Base-by-base conservation (phyloP, 2,113 vertebrate genomes). In the Plecotus auritus region DNA sequence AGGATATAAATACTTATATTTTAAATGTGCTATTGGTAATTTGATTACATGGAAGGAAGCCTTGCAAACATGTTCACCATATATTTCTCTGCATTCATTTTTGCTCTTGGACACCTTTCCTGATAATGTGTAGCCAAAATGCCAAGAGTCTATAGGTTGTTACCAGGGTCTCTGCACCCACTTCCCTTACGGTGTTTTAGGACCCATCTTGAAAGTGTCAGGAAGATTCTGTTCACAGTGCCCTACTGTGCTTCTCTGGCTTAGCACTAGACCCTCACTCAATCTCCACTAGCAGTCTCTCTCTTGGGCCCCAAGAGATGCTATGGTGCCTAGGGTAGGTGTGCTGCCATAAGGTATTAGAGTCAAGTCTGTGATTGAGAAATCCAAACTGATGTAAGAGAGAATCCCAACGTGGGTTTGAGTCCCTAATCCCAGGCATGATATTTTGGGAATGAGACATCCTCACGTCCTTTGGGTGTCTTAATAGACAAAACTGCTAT, bases 361-460 rank as follows among this genome's bases (percentile, higher is more conserved):
- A 87, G 30, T 16, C 26, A 82, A 5, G 45, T 70, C 73, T 91
- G 13, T 82, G 45, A 30, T 32, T 85, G 64, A 96, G 42, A 90
- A 89, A 77, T 67, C 37, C 9, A 76, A 80, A 73, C n/a, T 11
- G 54, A 32, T 77, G 14, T 70, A 76, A 69, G 35, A 61, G 56
- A 80, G 80, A 84, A 81, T 93, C 61, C 81, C 92, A 47, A 88
- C 20, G 37, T 80, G 35, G 59, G 13, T 85, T 90, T 92, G 90
- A 67, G 37, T 95, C 73, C 66, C 32, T 93, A 35, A 67, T 87
- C 12, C 23, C 32, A 93, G 37, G 22, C 54, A 40, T 66, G 66
- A 73, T 83, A 86, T 84, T 95, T 94, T 91, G 49, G 69, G 96
- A 86, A 85, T 80, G 51, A 94, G 47, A 89, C 51, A 35, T 85